Conservation (phyloP, 1,140 invertebrate genomes). For the Triops longicaudatus region DNA sequence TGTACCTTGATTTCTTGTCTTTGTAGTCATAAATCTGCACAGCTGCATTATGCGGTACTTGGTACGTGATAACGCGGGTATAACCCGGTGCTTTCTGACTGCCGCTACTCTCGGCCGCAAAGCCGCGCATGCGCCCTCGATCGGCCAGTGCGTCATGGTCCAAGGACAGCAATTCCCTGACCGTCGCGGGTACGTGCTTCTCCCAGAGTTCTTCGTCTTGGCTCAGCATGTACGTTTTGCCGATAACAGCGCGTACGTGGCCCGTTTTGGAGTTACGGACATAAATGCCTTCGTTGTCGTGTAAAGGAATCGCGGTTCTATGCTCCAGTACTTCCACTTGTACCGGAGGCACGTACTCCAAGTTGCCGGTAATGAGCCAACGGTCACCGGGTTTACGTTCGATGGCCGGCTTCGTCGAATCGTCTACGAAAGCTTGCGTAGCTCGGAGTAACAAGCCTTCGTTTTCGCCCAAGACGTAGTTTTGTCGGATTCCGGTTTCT, state of each 20-base stretch:
- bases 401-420: conserved; percentile 25
- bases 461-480: background rate
- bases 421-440: background rate
- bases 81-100: conserved; percentile 34
- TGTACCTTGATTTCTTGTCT: conserved; percentile 44
- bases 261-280: conserved; percentile 46
- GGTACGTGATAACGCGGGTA: conserved; percentile 42
- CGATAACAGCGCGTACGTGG: conserved; percentile 43
- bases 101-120: conserved; percentile 20
- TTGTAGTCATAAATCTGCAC: conserved; percentile 50
- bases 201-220: conserved; percentile 49
- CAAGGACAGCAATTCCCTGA: conserved; percentile 39
- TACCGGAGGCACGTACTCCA: conserved; percentile 46
- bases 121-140: conserved; percentile 33
- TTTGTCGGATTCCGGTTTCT: background rate
- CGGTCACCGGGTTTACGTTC: conserved; percentile 42
- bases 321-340: conserved; percentile 46
- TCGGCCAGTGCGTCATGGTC: conserved; percentile 43
- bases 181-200: conserved; percentile 41
- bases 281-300: conserved; percentile 50
- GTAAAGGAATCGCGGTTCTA: conserved; percentile 44
- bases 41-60: conserved; percentile 49
- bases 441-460: background rate
- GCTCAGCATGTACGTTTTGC: conserved; percentile 47
- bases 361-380: conserved; percentile 47